Evolutionary conservation across 2,797 vertebrate genomes (phyloP).

Genomic region (Rhincodon typus): DNA sequence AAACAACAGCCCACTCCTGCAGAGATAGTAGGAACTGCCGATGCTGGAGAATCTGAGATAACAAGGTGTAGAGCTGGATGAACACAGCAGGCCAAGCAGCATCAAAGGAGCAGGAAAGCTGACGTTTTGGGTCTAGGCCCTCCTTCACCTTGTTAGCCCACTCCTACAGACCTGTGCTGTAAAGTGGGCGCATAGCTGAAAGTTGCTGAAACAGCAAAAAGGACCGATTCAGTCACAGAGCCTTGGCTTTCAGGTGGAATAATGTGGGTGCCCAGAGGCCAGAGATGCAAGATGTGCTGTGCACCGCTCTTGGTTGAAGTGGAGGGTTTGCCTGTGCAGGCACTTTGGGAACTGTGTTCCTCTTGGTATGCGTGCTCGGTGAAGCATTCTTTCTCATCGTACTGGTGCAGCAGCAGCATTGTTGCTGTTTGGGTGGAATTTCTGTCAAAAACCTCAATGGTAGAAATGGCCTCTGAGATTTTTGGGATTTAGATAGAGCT

Average conservation of each 20-base stretch:
- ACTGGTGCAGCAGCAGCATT: background rate
- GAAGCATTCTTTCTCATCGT: background rate
- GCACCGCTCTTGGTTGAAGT: background rate
- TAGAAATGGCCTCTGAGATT: background rate
- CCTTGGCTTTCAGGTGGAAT: background rate
- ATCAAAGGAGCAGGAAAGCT: too few species aligned
- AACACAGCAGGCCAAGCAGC: too few species aligned
- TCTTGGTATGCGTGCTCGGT: background rate
- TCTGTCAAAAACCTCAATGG: background rate
- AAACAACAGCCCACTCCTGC: too few species aligned
- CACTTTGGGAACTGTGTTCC: background rate
- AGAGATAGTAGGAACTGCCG: too few species aligned
- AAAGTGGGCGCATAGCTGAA: background rate
- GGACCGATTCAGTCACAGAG: background rate
- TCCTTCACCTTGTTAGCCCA: too few species aligned
- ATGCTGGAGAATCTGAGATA: too few species aligned
- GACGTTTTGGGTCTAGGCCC: too few species aligned
- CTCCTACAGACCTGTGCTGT: too few species aligned
- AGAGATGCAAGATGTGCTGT: too few species aligned
- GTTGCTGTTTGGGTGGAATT: background rate
- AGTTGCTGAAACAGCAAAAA: background rate
- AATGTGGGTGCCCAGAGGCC: background rate
- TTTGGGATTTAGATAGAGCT: background rate
- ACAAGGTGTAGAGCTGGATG: too few species aligned
- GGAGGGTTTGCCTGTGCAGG: background rate